phyloP scores from a whole-genome alignment of 1,140 invertebrate genomes.

The Batillaria attramentaria region DNA sequence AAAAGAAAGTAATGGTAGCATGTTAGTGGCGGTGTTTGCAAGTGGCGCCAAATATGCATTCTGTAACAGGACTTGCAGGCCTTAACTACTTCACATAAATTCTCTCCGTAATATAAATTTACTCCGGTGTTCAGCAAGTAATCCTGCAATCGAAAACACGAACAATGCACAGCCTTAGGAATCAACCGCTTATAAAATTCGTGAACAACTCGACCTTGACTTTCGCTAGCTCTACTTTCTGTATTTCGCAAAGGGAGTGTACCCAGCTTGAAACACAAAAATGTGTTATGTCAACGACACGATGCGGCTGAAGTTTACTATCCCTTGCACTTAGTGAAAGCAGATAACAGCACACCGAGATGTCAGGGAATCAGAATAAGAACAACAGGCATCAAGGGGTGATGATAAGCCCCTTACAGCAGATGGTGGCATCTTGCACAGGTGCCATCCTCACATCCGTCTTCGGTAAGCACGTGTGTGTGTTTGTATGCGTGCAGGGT shows the following conservation, averaged over 20 bases:
- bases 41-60: too few species aligned
- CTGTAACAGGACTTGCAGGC: too few species aligned
- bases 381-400: constrained; percentile 21
- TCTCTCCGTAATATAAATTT: too few species aligned
- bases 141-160: too few species aligned
- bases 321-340: background rate
- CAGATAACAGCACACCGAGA: too few species aligned
- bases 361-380: constrained; percentile 6
- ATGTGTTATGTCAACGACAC: background rate
- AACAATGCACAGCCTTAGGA: too few species aligned
- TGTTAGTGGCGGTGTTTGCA: too few species aligned
- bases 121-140: too few species aligned
- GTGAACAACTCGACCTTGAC: background rate
- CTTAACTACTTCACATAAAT: too few species aligned
- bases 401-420: constrained; percentile 86
- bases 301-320: background rate
- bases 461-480: constrained; percentile 78
- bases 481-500: background rate
- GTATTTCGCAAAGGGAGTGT: background rate
- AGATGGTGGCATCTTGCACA: constrained; percentile 90
- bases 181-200: too few species aligned
- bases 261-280: background rate
- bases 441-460: constrained; percentile 91
- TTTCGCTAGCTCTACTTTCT: background rate
- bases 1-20: too few species aligned